Evolutionary conservation across 35 echinoderm and acorn worm genomes (phyloP), one percentile per base, ranked within the genome.

Genomic region (Apostichopus japonicus): DNA sequence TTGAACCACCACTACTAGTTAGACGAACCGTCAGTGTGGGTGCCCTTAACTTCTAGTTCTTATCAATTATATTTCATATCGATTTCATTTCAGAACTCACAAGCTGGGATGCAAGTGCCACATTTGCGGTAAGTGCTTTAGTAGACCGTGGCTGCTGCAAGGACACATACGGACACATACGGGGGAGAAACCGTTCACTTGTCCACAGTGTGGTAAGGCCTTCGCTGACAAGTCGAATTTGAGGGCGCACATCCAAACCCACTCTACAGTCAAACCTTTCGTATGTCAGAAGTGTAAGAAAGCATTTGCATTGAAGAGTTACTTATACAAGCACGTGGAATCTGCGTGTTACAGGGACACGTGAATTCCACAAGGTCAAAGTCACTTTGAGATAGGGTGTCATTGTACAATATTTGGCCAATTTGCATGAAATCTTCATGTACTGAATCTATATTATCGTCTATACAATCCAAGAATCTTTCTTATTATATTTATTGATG

Each of bases 171-270:
- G 97, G 14, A 99, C 97, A 10, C 97, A 99, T 76, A 99, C 97
- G 0, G 97, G 97, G 11, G 97, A 99, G 90, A 96, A 96, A 58
- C 97, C 97, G 0, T 99, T 99, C 90, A 24, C 91, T 82, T 99
- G 97, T 59, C 97, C 97, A 6, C 86, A 96, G 92, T 99, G 97
- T 58, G 93, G 93, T 55, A 99, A 99, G 77, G 95, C 97, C 59
- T 99, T 99, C 84, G 97, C 97, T 15, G 97, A 99, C 90, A 99
- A 99, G 84, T 99, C 97, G 19, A 99, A 99, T 86, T 79, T 99
- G 21, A 90, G 97, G 81, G 95, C 97, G 44, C 97, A 99, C 89
- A 90, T 98, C 82, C 94, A 99, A 86, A 99, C 97, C 0, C 97
- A 99, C 86, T 95, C 93, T 73, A 96, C 94, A 56, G 93, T 96